These are phyloP conservation scores for Parambassis ranga DNA, from an alignment of 2,797 vertebrate genomes.

Conservation along the genomic window DNA sequence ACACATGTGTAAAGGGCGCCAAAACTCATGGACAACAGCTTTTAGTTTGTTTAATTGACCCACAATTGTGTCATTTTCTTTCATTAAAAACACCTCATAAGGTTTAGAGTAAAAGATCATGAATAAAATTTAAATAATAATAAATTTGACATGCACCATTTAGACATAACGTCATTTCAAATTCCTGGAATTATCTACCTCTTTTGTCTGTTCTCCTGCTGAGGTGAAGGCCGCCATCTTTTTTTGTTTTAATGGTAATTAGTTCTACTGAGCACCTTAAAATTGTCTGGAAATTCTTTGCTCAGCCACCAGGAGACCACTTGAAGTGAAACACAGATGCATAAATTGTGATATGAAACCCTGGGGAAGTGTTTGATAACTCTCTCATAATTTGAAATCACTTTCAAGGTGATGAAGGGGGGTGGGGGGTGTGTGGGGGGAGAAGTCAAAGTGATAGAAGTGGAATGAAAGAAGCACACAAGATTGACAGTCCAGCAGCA, in stretches of 20 bases:
- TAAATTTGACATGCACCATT: no score
- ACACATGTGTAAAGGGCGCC: no score
- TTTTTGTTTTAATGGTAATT: slow-evolving; percentile 44
- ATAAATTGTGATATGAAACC: slow-evolving; percentile 20
- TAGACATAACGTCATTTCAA: no score
- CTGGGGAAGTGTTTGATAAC: slow-evolving; percentile 16
- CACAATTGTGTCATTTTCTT: no score
- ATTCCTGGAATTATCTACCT: no score
- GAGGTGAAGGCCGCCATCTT: no score
- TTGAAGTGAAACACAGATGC: slow-evolving; percentile 37
- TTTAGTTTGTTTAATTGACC: no score
- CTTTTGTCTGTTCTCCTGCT: no score
- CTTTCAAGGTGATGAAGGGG: slow-evolving; percentile 21
- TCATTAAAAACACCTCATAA: no score
- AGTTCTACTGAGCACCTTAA: slow-evolving; percentile 35
- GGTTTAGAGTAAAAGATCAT: no score
- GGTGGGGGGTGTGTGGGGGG: slow-evolving; percentile 17
- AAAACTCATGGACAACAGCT: no score
- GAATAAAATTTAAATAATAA: no score
- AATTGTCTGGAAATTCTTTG: slow-evolving; percentile 16
- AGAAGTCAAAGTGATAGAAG: slow-evolving; percentile 22
- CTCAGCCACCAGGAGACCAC: slow-evolving; percentile 21
- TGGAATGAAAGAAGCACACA: slow-evolving; percentile 2
- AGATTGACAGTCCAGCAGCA: slow-evolving; percentile 38
- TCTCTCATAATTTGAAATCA: slow-evolving; percentile 31